These are phyloP conservation scores for Tethea ocularis DNA, from an alignment of 2,888 invertebrate species.

Conservation along the genomic window DNA sequence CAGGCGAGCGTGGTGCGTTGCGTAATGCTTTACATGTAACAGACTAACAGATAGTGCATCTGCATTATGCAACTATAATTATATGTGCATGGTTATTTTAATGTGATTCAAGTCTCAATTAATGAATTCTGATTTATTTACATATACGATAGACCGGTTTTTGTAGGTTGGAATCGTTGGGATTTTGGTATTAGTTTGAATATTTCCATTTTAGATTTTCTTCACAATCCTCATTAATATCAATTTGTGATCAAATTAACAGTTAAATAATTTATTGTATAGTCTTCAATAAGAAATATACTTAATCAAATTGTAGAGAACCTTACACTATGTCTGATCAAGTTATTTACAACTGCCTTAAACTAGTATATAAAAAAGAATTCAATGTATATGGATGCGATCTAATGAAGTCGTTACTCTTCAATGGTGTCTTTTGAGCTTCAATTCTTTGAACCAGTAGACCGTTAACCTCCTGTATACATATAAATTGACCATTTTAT, in stretches of 20 bases:
- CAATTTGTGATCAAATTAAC: too few species aligned
- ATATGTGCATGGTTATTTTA: neutral
- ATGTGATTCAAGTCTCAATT: neutral
- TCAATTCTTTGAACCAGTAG: constrained; percentile 35
- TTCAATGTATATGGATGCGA: constrained; percentile 20
- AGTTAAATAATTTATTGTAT: too few species aligned
- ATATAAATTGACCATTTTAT: constrained; percentile 51
- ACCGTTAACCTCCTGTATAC: constrained; percentile 50
- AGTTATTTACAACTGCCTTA: neutral
- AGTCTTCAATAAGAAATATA: too few species aligned
- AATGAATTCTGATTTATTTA: neutral
- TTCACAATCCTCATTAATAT: too few species aligned
- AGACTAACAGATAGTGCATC: constrained; percentile 40
- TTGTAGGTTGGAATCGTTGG: too few species aligned
- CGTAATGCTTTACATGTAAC: constrained; percentile 45
- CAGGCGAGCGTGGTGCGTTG: constrained; percentile 36
- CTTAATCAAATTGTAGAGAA: too few species aligned
- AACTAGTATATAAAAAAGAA: neutral
- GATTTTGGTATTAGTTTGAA: too few species aligned
- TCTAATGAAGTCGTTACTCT: constrained; percentile 35
- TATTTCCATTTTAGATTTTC: too few species aligned
- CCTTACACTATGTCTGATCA: too few species aligned
- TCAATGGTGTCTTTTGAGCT: constrained; percentile 28
- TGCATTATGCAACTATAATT: constrained; percentile 39
- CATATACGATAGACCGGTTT: neutral